Evolutionary conservation across 2,888 invertebrate genomes (phyloP).

Genomic region (Netelia fuscicornis): DNA sequence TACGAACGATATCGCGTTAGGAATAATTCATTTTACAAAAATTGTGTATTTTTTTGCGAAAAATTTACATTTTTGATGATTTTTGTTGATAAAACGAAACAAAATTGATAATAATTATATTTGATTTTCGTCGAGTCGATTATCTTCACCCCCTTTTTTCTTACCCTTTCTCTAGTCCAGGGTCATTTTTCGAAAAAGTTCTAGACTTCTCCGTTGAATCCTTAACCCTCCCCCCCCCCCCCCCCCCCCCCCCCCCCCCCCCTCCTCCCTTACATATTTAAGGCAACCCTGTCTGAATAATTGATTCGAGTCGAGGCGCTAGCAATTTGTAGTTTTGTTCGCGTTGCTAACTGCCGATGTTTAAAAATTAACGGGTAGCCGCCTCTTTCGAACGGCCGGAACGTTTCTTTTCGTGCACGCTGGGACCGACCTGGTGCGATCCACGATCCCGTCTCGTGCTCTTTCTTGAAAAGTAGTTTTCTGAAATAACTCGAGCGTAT

Average conservation of each 20-base stretch:
- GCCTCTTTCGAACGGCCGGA: conserved; percentile 68
- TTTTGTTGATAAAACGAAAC: neutral
- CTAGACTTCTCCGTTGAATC: conserved; percentile 27
- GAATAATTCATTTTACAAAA: neutral
- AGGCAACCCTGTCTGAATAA: conserved; percentile 82
- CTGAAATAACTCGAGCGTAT: neutral
- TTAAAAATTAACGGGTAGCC: conserved; percentile 78
- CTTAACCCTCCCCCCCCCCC: neutral
- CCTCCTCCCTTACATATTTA: conserved; percentile 77
- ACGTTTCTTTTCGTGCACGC: conserved; percentile 67
- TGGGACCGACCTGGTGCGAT: conserved; percentile 15
- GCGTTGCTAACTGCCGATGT: conserved; percentile 80
- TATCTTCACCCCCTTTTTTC: conserved; percentile 10
- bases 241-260: too few relatives aligned
- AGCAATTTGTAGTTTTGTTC: conserved; percentile 82
- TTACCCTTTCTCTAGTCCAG: neutral
- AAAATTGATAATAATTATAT: neutral
- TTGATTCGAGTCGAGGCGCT: conserved; percentile 78
- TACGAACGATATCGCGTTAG: neutral
- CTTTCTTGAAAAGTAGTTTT: conserved; percentile 61
- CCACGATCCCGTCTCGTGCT: neutral
- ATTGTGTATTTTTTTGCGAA: too few relatives aligned
- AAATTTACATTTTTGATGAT: neutral
- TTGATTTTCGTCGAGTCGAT: neutral
- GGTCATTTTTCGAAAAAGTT: conserved; percentile 3